Evolutionary conservation across 2,113 vertebrate genomes (phyloP), one percentile per base, ranked within the genome.

Genomic region (Xiphophorus hellerii): DNA sequence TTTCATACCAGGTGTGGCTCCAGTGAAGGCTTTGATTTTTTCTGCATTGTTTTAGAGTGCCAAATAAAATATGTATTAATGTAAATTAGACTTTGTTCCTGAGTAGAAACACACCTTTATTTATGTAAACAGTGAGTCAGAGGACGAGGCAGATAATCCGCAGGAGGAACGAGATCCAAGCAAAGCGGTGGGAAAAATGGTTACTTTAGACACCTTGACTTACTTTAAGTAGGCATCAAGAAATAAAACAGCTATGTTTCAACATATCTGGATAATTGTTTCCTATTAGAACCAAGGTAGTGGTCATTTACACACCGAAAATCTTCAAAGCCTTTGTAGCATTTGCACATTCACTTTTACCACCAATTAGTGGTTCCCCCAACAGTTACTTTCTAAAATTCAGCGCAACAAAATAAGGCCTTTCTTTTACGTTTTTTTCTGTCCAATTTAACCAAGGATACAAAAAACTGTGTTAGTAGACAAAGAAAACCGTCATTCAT

Each of bases 131-230:
- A 25, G 30, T 66, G 64, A 68, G 35, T 44, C 37, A 75, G 28
- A 70, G 71, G 44, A 65, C 30, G 72, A 69, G 25, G 37, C 1
- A 6, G 63, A 71, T 90, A 84, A 86, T 86, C 85, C 78, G 62
- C 42, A 17, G 66, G 39, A 25, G 35, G 58, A 73, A 20, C 73
- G 66, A 48, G 76, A 76, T 79, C 62, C 22, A 30, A 70, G 73
- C 77, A 87, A 77, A 81, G 78, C 82, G 78, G 22, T 25, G 15
- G 72, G 27, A 33, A 27, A 30, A 8, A 51, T 67, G 14, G 58
- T 67, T 13, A 61, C 64, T 58, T 1, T 12, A 78, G 71, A 67
- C 48, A 69, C 54, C 71, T 74, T 76, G 39, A 35, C 71, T 65
- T 69, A 3, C 4, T 30, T 44, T 30, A 29, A 5, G 13, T 1